Base-by-base conservation (phyloP, 2,888 invertebrate genomes). In the Carpatolechia fugitivella region DNA sequence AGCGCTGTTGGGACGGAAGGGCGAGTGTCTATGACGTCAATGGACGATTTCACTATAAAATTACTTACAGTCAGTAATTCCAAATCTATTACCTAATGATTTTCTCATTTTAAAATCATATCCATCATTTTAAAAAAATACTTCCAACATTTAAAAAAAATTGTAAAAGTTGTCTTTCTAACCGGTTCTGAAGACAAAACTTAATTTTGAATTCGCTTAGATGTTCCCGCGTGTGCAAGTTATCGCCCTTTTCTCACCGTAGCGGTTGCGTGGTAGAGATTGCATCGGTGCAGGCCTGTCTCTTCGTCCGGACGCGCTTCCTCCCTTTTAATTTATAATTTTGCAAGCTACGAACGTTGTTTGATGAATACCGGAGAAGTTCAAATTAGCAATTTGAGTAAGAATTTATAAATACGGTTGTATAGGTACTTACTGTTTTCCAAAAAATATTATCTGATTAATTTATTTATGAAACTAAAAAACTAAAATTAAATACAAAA, bases 291-390 rank as follows among this genome's bases (percentile, higher is more conserved):
- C 71, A 69, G 82, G 78, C 83, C 74, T 29, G 44, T 44, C 13
- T 14, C 29, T 20, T 20, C 16, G 44, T 48, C 87, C 85, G 87
- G 84, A 72, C 69, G 59, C 77, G 78, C 82, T 87, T 88, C 87
- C 85, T 87, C 82, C 76, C 79, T 83, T 79, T 75, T 81, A 81
- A 14, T 36, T 86, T 85, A 83, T 78, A 74, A 80, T 82, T 82
- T 85, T 64, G 78, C 77, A 74, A 44, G 33, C n/a, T 33, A 33
- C 10, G 24, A 4, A 41, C 40, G 18, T 41, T 18, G 18, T 44
- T 24, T n/a, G 3, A n/a, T 29, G 20, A 16, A 8, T 7, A 41
- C 44, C 29, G 29, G 7, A 11, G 29, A 20, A 44, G 13, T 44
- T 29, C 20, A 10, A 44, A 44, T 44, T n/a, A n/a, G n/a, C n/a